A percentile compares a stretch with the other conserved stretches of the same genome.
phyloP scores from a whole-genome alignment of 2,113 vertebrate genomes.

The Chlamydotis undulata region DNA sequence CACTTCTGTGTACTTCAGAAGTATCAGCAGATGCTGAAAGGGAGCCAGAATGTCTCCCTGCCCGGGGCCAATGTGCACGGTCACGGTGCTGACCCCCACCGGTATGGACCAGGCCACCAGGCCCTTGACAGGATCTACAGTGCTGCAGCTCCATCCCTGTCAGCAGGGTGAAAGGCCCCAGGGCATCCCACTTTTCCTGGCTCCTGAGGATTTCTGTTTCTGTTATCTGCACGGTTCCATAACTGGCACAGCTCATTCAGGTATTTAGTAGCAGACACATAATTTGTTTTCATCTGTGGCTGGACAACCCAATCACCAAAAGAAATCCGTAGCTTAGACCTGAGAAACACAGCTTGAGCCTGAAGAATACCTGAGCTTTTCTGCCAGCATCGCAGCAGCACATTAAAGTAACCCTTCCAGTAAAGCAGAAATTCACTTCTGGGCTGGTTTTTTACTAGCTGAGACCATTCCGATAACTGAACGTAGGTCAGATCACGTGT shows the following conservation, averaged over 20 bases:
- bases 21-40: neutral
- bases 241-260: too few relatives aligned
- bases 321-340: neutral
- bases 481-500: neutral
- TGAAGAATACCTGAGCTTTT: neutral
- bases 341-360: neutral
- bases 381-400: neutral
- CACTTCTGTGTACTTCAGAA: neutral
- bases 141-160: neutral
- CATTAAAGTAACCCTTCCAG: neutral
- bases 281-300: neutral
- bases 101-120: accelerated
- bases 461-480: neutral
- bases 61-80: accelerated
- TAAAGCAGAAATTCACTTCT: neutral
- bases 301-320: neutral
- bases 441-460: neutral
- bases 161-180: neutral
- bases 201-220: neutral
- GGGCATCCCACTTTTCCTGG: neutral
- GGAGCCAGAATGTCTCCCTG: neutral
- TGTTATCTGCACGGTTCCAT: neutral
- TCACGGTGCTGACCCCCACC: neutral
- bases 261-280: neutral
- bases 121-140: neutral